Conservation (phyloP, 2,797 vertebrate genomes). For the Prunella strophiata region DNA sequence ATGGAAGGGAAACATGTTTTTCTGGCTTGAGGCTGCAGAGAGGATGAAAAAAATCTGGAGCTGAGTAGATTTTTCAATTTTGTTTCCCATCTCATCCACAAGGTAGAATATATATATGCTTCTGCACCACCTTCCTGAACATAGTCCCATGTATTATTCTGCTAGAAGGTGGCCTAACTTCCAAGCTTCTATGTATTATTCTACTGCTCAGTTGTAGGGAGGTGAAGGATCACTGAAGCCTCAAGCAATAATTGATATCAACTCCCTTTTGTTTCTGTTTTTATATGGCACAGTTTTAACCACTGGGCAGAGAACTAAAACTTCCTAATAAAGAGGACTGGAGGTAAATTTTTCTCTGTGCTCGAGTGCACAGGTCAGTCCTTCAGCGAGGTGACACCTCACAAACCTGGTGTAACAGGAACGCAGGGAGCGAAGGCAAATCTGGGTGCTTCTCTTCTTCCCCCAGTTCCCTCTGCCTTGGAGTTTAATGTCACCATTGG, state of each 20-base stretch:
- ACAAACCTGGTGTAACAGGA: background rate
- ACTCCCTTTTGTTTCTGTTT: background rate
- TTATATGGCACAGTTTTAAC: background rate
- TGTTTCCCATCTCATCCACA: background rate
- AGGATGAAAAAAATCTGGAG: background rate
- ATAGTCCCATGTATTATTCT: background rate
- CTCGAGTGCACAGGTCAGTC: background rate
- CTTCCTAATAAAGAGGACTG: background rate
- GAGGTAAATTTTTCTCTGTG: background rate
- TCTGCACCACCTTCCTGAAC: background rate
- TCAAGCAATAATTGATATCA: background rate
- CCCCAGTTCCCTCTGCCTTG: background rate
- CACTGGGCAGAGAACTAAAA: background rate
- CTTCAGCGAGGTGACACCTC: background rate
- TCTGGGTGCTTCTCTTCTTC: background rate
- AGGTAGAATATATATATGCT: background rate
- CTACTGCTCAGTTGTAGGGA: background rate
- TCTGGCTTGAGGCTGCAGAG: background rate
- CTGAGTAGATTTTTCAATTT: background rate
- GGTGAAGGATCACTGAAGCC: background rate
- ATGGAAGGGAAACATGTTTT: background rate
- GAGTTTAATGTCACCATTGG: accelerated
- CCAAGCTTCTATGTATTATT: background rate
- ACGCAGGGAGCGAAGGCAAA: background rate
- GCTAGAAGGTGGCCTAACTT: background rate